Evolutionary conservation across 2,113 vertebrate genomes (phyloP).

Genomic region (Mesocricetus auratus): DNA sequence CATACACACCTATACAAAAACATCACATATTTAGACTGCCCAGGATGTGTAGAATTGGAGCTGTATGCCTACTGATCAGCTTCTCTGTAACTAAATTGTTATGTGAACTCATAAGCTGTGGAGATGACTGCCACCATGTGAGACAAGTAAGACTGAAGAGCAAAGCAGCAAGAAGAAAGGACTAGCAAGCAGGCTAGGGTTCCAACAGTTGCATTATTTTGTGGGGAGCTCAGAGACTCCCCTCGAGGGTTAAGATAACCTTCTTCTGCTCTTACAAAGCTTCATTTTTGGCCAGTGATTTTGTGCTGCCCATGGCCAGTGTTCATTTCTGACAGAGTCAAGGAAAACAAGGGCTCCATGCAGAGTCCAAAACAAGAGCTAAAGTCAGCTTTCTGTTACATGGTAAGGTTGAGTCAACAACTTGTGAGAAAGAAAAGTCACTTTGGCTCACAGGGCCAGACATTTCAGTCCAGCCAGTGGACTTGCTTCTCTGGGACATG

Average conservation of each 20-base stretch:
- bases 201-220: background rate
- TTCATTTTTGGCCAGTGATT: background rate
- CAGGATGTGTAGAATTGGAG: background rate
- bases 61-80: background rate
- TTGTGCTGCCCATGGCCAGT: background rate
- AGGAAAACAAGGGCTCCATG: background rate
- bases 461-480: background rate
- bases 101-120: background rate
- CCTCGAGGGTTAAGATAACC: background rate
- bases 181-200: background rate
- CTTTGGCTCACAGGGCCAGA: background rate
- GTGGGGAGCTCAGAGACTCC: background rate
- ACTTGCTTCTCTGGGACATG: background rate
- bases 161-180: background rate
- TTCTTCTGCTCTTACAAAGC: background rate
- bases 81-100: background rate
- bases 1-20: too few species aligned
- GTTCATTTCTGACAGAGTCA: background rate
- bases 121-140: background rate
- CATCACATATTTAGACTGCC: background rate
- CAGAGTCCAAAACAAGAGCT: background rate
- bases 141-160: background rate
- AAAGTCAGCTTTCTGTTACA: background rate
- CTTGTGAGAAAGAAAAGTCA: background rate
- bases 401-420: background rate